Evolutionary conservation across 2,888 invertebrate genomes (phyloP), one percentile per base, ranked within the genome.

Genomic region (Oxytorus armatus): DNA sequence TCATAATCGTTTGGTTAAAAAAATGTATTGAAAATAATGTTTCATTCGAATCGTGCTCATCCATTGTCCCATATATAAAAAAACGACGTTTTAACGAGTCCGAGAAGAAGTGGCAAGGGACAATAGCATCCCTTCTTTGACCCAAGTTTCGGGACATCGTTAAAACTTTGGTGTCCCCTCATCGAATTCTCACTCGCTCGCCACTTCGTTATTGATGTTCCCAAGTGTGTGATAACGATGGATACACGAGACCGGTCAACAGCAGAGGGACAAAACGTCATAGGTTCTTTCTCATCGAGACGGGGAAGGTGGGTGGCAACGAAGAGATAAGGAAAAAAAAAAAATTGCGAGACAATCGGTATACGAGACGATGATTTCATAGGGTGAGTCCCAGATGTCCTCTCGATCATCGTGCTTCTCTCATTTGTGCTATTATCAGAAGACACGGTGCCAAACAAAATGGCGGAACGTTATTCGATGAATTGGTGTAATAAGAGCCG

Each of bases 201-300:
- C n/a, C 11, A 44, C 70, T 47, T 75, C 65, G 51, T 51, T 59
- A 65, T 66, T 63, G 51, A 44, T 42, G 47, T 49, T 29, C 23
- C n/a, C 25, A 44, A 59, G 47, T 44, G 10, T 23, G 66, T 75
- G 74, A 65, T 66, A 47, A 75, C 75, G 70, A 79, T 51, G 69
- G 49, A 21, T 53, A 16, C 23, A 16, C 36, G 33, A 51, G 69
- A 69, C 63, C 44, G 69, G 47, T 18, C 55, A 42, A 25, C 23
- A 36, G 3, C 11, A n/a, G 42, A 11, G 69, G 44, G 44, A 42
- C 44, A 21, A 53, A 42, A 42, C 33, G 29, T 66, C 59, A 44
- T 33, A 44, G 33, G 18, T 42, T 11, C n/a, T 36, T 59, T 72
- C n/a, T 72, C 36, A 16, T 65, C 42, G 33, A 69, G 36, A 16